Evolutionary conservation across 1,140 invertebrate genomes (phyloP), one percentile per base, ranked within the genome.

Genomic region (Drosophila willistoni): DNA sequence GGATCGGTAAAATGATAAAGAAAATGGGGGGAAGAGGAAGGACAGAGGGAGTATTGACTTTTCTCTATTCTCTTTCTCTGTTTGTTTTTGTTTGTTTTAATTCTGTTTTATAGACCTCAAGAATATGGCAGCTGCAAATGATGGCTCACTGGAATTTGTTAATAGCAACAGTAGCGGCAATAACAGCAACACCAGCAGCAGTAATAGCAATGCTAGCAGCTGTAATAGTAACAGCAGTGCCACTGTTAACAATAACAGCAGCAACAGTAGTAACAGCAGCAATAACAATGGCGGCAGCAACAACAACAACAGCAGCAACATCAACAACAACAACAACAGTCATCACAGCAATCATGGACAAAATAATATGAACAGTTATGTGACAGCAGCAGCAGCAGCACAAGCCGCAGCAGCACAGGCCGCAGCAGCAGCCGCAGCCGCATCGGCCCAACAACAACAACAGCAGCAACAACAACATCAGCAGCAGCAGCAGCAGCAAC

Each of bases 31-130:
- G 14, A 1, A 3, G 14, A 17, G 17, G 17, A 22, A 14, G 44
- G 17, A 12, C 36, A 12, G 25, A 12, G 29, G 29, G 29, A 29
- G 29, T 29, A 12, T 51, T 19, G 44, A 51, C 9, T 22, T 47
- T 51, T 51, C 44, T 51, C 17, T 51, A 63, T 29, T 71, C 33
- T 36, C n/a, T 36, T 36, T 59, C 44, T 56, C 55, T 69, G 41
- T 76, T 54, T 69, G 54, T 62, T 42, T 56, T 73, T 59, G 68
- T 56, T 73, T 59, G 68, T 44, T 73, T 59, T 42, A 67, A 77
- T 64, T 84, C 66, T 84, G 61, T 89, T 36, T 86, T 90, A 59
- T 90, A 90, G 85, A 90, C 79, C 85, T 90, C 78, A 90, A 90
- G 68, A 90, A 90, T 57, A 90, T 90, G 85, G 85, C 85, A 19